phyloP scores from a whole-genome alignment of 2,797 vertebrate genomes.

The Ara ararauna region DNA sequence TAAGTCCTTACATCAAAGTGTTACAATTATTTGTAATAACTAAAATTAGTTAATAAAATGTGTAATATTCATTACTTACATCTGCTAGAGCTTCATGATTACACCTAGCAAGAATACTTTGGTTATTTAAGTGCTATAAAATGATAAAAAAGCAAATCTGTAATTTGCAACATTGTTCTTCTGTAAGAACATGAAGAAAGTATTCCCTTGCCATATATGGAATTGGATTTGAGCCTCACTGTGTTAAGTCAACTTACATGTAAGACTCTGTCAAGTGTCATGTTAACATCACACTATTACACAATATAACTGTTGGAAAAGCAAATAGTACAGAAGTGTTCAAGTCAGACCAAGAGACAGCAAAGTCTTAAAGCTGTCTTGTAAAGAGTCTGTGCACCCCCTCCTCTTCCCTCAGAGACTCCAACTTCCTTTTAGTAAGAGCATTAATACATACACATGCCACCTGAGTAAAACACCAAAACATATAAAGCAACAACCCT shows the following conservation, averaged over 20 bases:
- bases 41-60: neutral
- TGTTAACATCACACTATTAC: neutral
- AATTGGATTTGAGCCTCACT: neutral
- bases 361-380: neutral
- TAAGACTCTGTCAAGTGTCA: neutral
- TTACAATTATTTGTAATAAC: neutral
- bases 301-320: neutral
- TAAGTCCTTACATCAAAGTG: neutral
- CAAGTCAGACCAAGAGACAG: neutral
- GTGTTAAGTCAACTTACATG: neutral
- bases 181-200: rapidly evolving
- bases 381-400: neutral
- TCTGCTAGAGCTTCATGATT: neutral
- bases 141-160: neutral
- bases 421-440: neutral
- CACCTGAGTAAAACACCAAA: neutral
- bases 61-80: neutral
- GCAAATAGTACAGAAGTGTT: neutral
- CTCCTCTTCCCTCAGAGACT: neutral
- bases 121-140: neutral
- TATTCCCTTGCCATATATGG: rapidly evolving
- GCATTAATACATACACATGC: neutral
- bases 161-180: neutral
- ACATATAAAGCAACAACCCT: neutral
- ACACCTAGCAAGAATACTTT: neutral